These are phyloP conservation scores for Synergus laeviventris DNA, from an alignment of 2,888 invertebrate genomes.

Conservation along the genomic window DNA sequence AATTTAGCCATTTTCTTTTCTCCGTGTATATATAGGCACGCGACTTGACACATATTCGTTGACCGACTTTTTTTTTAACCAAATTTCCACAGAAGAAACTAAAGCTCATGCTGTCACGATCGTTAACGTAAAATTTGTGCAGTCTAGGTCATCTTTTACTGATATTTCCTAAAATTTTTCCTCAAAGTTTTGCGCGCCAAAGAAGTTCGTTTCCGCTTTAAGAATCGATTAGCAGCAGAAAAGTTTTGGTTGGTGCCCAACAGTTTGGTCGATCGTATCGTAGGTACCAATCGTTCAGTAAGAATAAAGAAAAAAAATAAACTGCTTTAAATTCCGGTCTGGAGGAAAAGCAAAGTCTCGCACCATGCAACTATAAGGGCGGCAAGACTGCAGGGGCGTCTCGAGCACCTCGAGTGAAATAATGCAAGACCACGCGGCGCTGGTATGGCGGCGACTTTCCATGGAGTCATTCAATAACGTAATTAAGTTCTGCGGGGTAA, in stretches of 20 bases:
- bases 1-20: too few relatives aligned
- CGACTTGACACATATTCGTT: conserved; percentile 6
- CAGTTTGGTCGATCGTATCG: conserved; percentile 42
- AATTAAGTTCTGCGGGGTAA: conserved; percentile 61
- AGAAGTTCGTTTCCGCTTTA: conserved; percentile 31
- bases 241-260: conserved; percentile 20
- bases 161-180: conserved; percentile 6
- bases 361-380: conserved; percentile 50
- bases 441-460: conserved; percentile 54
- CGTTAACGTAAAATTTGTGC: conserved; percentile 21
- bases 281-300: conserved; percentile 30
- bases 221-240: conserved; percentile 34
- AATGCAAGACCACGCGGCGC: conserved; percentile 56
- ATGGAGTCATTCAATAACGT: conserved; percentile 64
- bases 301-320: conserved; percentile 50
- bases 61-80: conserved; percentile 17
- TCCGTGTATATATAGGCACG: background rate
- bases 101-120: background rate
- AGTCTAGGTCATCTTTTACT: conserved; percentile 16
- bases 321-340: conserved; percentile 63
- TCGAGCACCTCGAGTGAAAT: conserved; percentile 60
- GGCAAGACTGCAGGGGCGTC: conserved; percentile 41
- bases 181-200: conserved; percentile 15
- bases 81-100: conserved; percentile 11
- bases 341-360: conserved; percentile 54